These are phyloP conservation scores for Smittia aterrima DNA, from an alignment of 2,888 invertebrate genomes.

Conservation along the genomic window DNA sequence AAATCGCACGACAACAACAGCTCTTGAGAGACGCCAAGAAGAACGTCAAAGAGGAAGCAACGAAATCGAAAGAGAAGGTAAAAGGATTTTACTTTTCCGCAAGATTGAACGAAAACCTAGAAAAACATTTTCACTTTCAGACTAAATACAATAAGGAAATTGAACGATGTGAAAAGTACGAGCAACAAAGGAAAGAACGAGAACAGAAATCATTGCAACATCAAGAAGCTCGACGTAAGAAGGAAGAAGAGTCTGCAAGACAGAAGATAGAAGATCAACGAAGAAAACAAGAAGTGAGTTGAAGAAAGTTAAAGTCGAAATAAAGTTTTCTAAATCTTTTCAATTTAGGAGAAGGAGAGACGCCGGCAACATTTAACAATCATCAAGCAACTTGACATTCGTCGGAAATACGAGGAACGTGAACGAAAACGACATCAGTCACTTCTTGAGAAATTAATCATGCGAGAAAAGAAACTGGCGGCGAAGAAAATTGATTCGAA, in stretches of 20 bases:
- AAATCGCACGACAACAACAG: constrained; percentile 70
- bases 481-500: constrained; percentile 68
- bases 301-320: not conserved
- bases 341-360: constrained; percentile 81
- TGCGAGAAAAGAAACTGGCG: constrained; percentile 81
- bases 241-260: constrained; percentile 81
- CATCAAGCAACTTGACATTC: constrained; percentile 80
- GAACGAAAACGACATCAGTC: constrained; percentile 65
- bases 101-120: not conserved
- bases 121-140: constrained; percentile 29
- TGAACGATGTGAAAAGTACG: constrained; percentile 79
- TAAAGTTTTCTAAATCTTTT: constrained; percentile 18
- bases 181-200: constrained; percentile 76
- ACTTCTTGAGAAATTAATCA: constrained; percentile 78
- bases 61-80: constrained; percentile 59
- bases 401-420: constrained; percentile 83
- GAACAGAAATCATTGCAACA: constrained; percentile 77
- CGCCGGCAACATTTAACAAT: constrained; percentile 87
- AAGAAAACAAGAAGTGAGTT: constrained; percentile 79
- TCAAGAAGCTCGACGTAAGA: constrained; percentile 77
- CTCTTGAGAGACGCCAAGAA: constrained; percentile 74
- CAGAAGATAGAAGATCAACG: constrained; percentile 80
- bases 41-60: constrained; percentile 65
- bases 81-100: not conserved
- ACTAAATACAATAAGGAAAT: constrained; percentile 60